A percentile compares a stretch with the other conserved stretches of the same genome.
These are phyloP conservation scores for Dasysyrphus albostriatus DNA, from an alignment of 2,888 invertebrate genomes.

Conservation along the genomic window DNA sequence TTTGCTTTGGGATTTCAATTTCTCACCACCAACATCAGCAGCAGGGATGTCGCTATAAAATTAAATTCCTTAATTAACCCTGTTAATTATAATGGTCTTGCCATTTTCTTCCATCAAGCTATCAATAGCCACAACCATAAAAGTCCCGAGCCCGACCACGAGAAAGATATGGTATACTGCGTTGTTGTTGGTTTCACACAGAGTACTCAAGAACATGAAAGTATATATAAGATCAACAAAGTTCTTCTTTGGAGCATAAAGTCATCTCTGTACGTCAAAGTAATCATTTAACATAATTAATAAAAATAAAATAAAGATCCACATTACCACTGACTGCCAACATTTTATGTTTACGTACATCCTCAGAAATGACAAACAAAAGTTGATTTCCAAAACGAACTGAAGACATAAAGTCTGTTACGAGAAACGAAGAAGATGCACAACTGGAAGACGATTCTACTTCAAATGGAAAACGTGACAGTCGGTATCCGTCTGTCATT, in stretches of 20 bases:
- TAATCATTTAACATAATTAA: constrained; percentile 40
- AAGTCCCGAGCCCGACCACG: constrained; percentile 25
- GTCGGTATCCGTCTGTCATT: constrained; percentile 10
- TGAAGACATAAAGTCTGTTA: not conserved
- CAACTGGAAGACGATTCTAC: constrained; percentile 13
- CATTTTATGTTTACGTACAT: too few species aligned
- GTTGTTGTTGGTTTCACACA: not conserved
- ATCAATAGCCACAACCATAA: constrained; percentile 49
- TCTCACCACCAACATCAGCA: not conserved
- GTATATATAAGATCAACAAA: not conserved
- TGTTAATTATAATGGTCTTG: constrained; percentile 45
- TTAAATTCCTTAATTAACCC: constrained; percentile 61
- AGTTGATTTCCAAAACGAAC: constrained; percentile 5
- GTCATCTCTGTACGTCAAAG: constrained; percentile 20
- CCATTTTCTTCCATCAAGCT: constrained; percentile 33
- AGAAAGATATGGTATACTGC: not conserved
- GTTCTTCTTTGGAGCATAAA: not conserved
- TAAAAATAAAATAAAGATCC: constrained; percentile 1
- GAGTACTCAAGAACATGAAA: not conserved
- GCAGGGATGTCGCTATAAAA: constrained; percentile 21
- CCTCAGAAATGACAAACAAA: not conserved
- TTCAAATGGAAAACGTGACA: constrained; percentile 33
- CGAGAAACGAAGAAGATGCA: not conserved
- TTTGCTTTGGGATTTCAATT: not conserved
- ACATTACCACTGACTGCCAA: not conserved